Conservation (phyloP, 1,140 invertebrate genomes). For the Trichonephila clavipes region DNA sequence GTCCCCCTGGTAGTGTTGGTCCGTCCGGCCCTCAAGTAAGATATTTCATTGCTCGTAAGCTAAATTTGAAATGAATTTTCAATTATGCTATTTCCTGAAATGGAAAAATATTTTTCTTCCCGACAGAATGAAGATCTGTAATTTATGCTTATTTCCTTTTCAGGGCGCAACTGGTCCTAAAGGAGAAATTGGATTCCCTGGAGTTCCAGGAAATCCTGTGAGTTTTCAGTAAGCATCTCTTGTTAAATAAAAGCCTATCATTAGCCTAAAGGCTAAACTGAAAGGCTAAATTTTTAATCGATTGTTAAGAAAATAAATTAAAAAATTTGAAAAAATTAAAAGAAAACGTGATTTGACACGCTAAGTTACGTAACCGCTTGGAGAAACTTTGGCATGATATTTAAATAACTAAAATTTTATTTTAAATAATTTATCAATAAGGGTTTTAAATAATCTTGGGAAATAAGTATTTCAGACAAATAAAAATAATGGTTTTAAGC, state of each 20-base stretch:
- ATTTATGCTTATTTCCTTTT: neutral
- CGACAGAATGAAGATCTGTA: neutral
- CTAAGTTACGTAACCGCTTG: too few species aligned
- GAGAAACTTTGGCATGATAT: too few species aligned
- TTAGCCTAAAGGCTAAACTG: neutral
- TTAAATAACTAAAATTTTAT: too few species aligned
- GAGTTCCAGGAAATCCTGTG: conserved; percentile 71
- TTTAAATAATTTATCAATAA: too few species aligned
- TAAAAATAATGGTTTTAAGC: too few species aligned
- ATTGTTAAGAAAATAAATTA: neutral
- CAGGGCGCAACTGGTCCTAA: conserved; percentile 54
- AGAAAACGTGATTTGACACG: too few species aligned
- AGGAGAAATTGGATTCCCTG: conserved; percentile 63
- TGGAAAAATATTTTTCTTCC: too few species aligned
- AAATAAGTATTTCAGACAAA: too few species aligned
- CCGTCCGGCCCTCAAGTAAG: conserved; percentile 78
- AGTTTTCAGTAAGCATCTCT: conserved; percentile 73
- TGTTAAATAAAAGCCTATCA: conserved; percentile 34
- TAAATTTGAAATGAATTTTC: too few species aligned
- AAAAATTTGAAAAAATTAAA: neutral
- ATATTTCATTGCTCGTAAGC: neutral
- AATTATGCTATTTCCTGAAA: too few species aligned
- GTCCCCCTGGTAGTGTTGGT: conserved; percentile 80
- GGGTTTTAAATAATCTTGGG: too few species aligned
- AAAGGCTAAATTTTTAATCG: neutral